These are phyloP conservation scores for Anser cygnoides DNA, from an alignment of 2,113 vertebrate species.

Conservation along the genomic window DNA sequence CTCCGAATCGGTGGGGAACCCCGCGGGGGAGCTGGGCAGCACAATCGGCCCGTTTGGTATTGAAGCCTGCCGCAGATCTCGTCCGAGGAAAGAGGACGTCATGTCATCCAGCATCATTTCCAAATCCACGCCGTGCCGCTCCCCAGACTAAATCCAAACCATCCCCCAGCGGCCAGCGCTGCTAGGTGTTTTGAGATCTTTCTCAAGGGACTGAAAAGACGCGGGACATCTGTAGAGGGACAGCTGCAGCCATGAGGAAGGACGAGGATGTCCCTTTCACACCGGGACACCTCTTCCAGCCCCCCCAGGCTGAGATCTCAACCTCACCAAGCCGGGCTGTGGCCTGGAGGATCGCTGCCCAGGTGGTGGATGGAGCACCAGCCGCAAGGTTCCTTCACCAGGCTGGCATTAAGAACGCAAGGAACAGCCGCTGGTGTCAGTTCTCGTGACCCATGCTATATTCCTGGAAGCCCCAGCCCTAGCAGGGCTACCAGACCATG, in stretches of 20 bases:
- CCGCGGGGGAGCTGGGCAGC: neutral
- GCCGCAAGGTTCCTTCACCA: neutral
- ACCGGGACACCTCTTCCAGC: neutral
- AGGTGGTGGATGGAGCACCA: neutral
- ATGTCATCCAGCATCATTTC: neutral
- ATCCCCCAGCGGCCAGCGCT: neutral
- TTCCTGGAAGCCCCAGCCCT: neutral
- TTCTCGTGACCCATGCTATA: neutral
- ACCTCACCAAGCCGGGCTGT: neutral
- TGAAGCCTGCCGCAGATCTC: neutral
- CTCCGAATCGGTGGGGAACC: rapidly evolving
- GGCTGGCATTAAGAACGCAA: neutral
- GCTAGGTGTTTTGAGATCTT: neutral
- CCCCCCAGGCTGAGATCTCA: neutral
- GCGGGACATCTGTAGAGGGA: neutral
- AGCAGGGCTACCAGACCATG: neutral
- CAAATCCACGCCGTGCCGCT: neutral
- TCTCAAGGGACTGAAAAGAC: neutral
- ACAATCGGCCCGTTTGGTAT: neutral
- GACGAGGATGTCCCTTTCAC: neutral
- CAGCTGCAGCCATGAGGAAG: neutral
- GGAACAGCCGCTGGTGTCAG: neutral
- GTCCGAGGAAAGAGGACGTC: neutral
- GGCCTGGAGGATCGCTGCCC: neutral
- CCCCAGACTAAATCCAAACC: neutral